Conservation (phyloP, 2,113 vertebrate species). For the Octodon degus region DNA sequence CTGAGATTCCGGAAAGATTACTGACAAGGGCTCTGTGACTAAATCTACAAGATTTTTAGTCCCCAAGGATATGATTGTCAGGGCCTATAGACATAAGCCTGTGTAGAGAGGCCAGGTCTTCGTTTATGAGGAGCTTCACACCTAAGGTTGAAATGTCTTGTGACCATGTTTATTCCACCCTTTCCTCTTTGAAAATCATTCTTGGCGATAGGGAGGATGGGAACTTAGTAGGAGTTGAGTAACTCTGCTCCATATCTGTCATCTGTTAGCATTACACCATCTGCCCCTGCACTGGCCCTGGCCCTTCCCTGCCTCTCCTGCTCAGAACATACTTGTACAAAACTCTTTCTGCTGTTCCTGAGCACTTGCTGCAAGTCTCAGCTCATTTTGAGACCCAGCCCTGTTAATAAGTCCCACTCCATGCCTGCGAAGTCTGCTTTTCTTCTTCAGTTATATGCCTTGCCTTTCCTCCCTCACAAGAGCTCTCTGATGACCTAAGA, state of each 20-base stretch:
- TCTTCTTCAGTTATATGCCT: not conserved
- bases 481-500: not conserved
- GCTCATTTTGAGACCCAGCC: constrained; percentile 32
- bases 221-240: constrained; percentile 27
- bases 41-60: constrained; percentile 15
- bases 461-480: not conserved
- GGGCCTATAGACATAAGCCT: constrained; percentile 6
- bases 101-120: constrained; percentile 21
- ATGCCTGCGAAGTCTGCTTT: not conserved
- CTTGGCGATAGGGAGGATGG: constrained; percentile 26
- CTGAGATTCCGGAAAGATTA: constrained; percentile 50
- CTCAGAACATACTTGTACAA: not conserved
- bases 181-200: constrained; percentile 51
- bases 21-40: constrained; percentile 7
- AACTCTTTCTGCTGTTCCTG: constrained; percentile 41
- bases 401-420: not conserved
- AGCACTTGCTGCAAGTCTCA: constrained; percentile 51
- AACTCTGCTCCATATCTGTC: constrained; percentile 51
- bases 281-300: constrained; percentile 14
- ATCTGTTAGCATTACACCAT: constrained; percentile 31
- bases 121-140: constrained; percentile 46
- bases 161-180: not conserved
- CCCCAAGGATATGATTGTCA: constrained; percentile 16
- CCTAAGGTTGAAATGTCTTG: constrained; percentile 11
- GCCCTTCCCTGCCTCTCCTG: constrained; percentile 35